Evolutionary conservation across 2,888 invertebrate species (phyloP), one percentile per base, ranked within the genome.

Genomic region (Tanytarsus gracilentus): DNA sequence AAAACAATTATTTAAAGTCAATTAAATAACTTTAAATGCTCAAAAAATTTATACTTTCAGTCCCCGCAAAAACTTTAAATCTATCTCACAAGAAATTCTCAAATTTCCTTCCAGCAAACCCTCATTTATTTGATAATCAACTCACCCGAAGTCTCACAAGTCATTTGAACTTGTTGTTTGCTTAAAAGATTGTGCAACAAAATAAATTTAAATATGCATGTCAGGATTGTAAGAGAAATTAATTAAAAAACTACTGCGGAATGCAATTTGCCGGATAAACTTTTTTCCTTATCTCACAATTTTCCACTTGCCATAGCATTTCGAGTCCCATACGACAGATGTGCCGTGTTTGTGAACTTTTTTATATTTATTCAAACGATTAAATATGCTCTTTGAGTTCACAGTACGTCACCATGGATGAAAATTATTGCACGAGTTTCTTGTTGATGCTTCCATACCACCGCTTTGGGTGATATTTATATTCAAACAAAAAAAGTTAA

Each of bases 321-420:
- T 44, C 2, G 4, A 44, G 23, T 16, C 33, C n/a, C n/a, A n/a
- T n/a, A 33, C 16, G 33, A 27, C 55, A 55, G 55, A 55, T 55
- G 55, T 40, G 26, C 40, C 26, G 44, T 39, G 39, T 39, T 33
- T 39, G 14, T 49, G 27, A 49, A 25, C 27, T 49, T 9, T n/a
- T 49, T 49, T 18, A 26, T 55, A 55, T 55, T 55, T 55, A 55
- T 55, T 55, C 39, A 55, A 55, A 55, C 55, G 55, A 55, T 55
- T 55, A 55, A 55, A 55, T 39, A 55, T 55, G 55, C 55, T 55
- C 55, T 55, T 55, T 55, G 55, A 40, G 14, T 40, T 55, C 11
- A 4, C 27, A 16, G 23, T 8, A 18, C 40, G 26, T 39, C 39
- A n/a, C n/a, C n/a, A n/a, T n/a, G n/a, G 33, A 11, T 11, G 33